phyloP scores from a whole-genome alignment of 2,113 vertebrate genomes.

The Eubucco bourcierii region DNA sequence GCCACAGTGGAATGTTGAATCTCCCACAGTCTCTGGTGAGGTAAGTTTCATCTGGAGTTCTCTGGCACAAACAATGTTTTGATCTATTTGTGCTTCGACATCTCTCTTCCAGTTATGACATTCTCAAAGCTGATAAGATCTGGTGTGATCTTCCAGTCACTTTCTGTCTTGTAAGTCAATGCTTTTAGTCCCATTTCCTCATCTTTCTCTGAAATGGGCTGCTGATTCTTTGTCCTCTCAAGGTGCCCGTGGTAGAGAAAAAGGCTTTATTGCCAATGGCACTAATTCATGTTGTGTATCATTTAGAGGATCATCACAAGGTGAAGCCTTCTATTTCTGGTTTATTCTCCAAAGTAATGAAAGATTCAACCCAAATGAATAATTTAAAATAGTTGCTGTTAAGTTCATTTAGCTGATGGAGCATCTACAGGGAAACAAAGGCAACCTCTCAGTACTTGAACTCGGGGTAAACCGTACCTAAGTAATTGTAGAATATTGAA shows the following conservation, averaged over 20 bases:
- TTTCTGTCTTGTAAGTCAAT: not conserved
- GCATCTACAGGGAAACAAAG: not conserved
- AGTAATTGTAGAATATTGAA: not conserved
- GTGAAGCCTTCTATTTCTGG: constrained; percentile 26
- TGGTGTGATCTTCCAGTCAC: not conserved
- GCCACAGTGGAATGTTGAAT: not conserved
- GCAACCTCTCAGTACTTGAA: not conserved
- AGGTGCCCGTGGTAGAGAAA: not conserved
- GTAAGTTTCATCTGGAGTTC: not conserved
- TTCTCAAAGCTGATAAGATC: not conserved
- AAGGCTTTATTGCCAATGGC: constrained; percentile 16
- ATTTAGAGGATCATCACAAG: not conserved
- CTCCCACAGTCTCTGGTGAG: not conserved
- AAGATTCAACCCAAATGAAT: constrained; percentile 46
- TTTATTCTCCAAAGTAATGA: constrained; percentile 36
- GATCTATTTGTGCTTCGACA: not conserved
- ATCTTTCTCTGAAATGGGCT: not conserved
- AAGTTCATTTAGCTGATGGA: not conserved
- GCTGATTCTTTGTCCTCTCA: not conserved
- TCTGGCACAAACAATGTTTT: not conserved
- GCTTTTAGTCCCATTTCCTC: not conserved
- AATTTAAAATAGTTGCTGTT: constrained; percentile 47
- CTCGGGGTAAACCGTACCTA: not conserved
- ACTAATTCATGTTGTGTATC: not conserved
- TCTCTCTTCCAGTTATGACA: not conserved